Conservation (phyloP, 2,797 vertebrate species). For the Crypturellus tataupa region DNA sequence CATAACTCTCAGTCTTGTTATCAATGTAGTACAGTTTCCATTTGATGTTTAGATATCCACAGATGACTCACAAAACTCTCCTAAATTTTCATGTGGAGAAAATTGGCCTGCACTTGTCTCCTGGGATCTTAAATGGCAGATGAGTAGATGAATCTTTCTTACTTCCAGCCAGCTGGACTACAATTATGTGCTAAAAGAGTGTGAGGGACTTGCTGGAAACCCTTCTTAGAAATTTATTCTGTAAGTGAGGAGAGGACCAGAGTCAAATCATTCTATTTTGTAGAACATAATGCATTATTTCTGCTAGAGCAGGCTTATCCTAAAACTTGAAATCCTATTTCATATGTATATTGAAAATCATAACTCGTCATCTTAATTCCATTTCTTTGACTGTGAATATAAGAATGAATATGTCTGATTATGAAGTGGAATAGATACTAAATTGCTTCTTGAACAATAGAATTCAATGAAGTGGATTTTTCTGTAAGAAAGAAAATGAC, state of each 20-base stretch:
- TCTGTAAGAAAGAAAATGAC: neutral
- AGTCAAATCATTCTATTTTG: neutral
- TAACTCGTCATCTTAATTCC: neutral
- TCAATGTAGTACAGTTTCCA: neutral
- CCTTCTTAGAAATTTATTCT: neutral
- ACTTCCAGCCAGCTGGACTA: conserved; percentile 15
- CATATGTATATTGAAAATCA: neutral
- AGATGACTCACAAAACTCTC: neutral
- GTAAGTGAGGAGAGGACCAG: neutral
- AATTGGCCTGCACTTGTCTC: conserved; percentile 1
- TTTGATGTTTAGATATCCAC: neutral
- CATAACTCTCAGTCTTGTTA: neutral
- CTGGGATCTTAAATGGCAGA: neutral
- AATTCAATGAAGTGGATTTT: neutral
- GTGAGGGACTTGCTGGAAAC: neutral
- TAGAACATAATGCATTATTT: neutral
- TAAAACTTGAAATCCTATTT: neutral
- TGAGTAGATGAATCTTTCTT: neutral
- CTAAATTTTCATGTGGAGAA: conserved; percentile 11
- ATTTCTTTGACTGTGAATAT: neutral
- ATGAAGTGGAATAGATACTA: neutral
- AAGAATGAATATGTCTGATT: neutral
- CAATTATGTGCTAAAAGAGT: neutral
- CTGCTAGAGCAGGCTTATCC: neutral
- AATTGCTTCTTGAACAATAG: neutral